Evolutionary conservation across 1,140 invertebrate species (phyloP), one percentile per base, ranked within the genome.

Genomic region (Dinoponera quadriceps): DNA sequence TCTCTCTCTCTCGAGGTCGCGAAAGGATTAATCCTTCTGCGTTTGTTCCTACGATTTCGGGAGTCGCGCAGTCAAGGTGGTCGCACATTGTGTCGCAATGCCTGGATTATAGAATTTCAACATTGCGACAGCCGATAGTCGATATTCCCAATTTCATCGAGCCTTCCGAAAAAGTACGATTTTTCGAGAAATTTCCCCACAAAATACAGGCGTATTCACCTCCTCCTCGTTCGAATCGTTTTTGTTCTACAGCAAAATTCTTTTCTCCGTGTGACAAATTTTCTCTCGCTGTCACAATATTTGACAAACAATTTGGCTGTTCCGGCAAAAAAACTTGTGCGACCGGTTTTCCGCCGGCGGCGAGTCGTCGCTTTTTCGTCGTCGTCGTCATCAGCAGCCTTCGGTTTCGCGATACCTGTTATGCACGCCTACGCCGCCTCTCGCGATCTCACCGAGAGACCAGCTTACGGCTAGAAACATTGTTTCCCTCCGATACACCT

Each of bases 361-460:
- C n/a, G n/a, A n/a, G n/a, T n/a, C n/a, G 5, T 9, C 25, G 57
- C 9, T 75, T 20, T 62, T 63, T n/a, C 25, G 14, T 29, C 33
- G 13, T 44, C 38, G 38, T 44, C 38, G 11, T 44, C 38, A 9
- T 44, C 38, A 44, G 9, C 38, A 59, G 54, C 44, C 38, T 69
- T 69, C 85, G 29, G 14, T 51, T 73, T 84, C 33, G 71, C 55
- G 22, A 51, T 71, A 27, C 29, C 29, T 25, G 57, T 68, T 84
- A 63, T 54, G 16, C 22, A 29, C 29, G 38, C 22, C 65, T 9
- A 72, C 29, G 51, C 29, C 20, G n/a, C n/a, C n/a, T n/a, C n/a
- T n/a, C n/a, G n/a, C n/a, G 2, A 55, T 62, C 29, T 44, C 63
- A 49, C 33, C 22, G 14, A 20, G 25, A 48, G 48, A 57, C 9